Conservation (phyloP, 1,140 invertebrate genomes). For the Nomia melanderi region DNA sequence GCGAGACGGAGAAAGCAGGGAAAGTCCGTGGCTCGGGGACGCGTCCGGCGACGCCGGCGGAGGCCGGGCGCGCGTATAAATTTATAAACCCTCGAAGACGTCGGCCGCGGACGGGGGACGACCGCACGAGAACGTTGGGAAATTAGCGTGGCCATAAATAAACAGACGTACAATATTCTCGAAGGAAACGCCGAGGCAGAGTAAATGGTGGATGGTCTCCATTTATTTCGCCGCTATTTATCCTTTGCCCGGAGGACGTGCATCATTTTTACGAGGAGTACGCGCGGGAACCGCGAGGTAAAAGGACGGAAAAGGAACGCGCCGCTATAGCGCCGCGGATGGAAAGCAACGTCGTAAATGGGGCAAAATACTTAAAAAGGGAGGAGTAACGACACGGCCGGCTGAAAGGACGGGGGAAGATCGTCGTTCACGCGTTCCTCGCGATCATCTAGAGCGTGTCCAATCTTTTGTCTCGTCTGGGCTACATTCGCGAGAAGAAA, state of each 20-base stretch:
- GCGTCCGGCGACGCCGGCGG: background rate
- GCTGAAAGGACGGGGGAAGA: background rate
- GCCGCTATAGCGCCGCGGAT: conserved; percentile 7
- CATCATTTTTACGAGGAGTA: conserved; percentile 43
- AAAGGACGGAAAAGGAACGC: conserved; percentile 8
- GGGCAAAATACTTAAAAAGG: conserved; percentile 14
- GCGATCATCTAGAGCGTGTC: conserved; percentile 28
- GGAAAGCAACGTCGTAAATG: conserved; percentile 19
- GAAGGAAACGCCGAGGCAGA: conserved; percentile 34
- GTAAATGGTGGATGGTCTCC: conserved; percentile 39
- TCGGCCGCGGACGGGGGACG: background rate
- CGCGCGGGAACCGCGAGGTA: background rate
- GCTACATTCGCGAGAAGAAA: too few relatives aligned
- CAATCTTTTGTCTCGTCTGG: too few relatives aligned
- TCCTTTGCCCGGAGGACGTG: conserved; percentile 31
- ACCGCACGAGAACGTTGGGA: conserved; percentile 16
- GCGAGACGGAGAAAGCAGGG: background rate
- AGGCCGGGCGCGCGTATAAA: conserved; percentile 25
- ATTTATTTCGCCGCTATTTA: conserved; percentile 46
- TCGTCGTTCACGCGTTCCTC: background rate
- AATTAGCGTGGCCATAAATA: conserved; percentile 60
- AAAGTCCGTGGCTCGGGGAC: background rate
- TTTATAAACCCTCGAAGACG: conserved; percentile 20
- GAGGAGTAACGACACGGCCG: background rate
- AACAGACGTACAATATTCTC: conserved; percentile 55